Conservation (phyloP, 2,797 vertebrate genomes). For the Crenichthys baileyi region DNA sequence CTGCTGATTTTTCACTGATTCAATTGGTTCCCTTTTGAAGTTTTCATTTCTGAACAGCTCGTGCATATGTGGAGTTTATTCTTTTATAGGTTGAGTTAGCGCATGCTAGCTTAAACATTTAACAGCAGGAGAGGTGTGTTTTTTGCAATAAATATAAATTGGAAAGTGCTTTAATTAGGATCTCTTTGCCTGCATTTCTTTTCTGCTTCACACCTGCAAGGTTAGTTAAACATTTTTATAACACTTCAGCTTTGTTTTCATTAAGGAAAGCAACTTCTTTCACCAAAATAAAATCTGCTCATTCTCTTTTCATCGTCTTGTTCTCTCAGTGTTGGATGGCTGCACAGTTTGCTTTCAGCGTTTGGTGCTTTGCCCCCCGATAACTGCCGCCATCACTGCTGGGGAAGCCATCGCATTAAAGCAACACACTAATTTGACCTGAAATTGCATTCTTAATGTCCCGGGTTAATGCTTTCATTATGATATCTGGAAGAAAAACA, state of each 20-base stretch:
- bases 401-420: slow-evolving; percentile 53
- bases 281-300: slow-evolving; percentile 30
- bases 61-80: slow-evolving; percentile 18
- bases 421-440: slow-evolving; percentile 46
- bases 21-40: neutral
- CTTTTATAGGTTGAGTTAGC: neutral
- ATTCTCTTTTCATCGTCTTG: slow-evolving; percentile 45
- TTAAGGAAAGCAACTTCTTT: slow-evolving; percentile 31
- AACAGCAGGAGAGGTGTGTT: neutral
- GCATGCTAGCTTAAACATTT: slow-evolving; percentile 1
- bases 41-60: neutral
- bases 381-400: slow-evolving; percentile 23
- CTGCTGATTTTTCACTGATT: slow-evolving; percentile 22
- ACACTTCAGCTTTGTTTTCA: slow-evolving; percentile 39
- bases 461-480: slow-evolving; percentile 62
- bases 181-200: slow-evolving; percentile 14
- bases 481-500: slow-evolving; percentile 42
- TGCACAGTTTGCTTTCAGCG: slow-evolving; percentile 45
- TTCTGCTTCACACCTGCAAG: slow-evolving; percentile 5
- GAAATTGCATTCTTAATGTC: slow-evolving; percentile 66
- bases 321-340: slow-evolving; percentile 45
- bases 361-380: slow-evolving; percentile 20
- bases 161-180: slow-evolving; percentile 8
- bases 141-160: slow-evolving; percentile 14
- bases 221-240: slow-evolving; percentile 21